Evolutionary conservation across 1,140 invertebrate genomes (phyloP).

Genomic region (Camponotus floridanus): DNA sequence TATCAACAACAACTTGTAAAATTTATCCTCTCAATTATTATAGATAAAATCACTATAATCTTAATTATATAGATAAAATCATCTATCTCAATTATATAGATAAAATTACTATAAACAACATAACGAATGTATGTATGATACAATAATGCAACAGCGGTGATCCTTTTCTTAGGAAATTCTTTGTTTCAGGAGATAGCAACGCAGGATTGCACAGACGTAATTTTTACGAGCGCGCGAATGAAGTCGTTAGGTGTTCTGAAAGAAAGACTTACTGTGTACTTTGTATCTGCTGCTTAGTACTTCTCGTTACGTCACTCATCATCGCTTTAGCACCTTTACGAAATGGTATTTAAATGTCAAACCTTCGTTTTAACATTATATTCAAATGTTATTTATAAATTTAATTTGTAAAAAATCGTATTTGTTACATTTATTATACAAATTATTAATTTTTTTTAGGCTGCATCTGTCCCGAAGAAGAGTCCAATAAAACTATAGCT

Average conservation of each 20-base stretch:
- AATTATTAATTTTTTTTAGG: constrained; percentile 84
- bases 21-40: neutral
- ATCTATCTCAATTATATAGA: neutral
- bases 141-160: neutral
- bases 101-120: neutral
- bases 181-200: constrained; percentile 89
- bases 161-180: constrained; percentile 53
- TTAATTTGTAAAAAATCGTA: neutral
- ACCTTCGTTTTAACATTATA: neutral
- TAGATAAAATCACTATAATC: neutral
- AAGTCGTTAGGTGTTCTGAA: constrained; percentile 95
- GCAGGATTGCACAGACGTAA: constrained; percentile 90
- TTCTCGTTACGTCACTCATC: constrained; percentile 94
- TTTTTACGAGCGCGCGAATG: constrained; percentile 90
- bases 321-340: constrained; percentile 96
- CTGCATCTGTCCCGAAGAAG: constrained; percentile 91
- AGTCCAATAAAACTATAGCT: constrained; percentile 88
- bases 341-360: constrained; percentile 85
- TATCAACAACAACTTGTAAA: neutral
- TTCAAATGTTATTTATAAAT: neutral
- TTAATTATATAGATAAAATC: neutral
- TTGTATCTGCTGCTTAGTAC: constrained; percentile 89
- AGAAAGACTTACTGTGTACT: constrained; percentile 93
- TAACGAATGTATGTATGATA: neutral
- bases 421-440: neutral